Conservation (phyloP, 2,888 invertebrate genomes). For the Acanthococcus lagerstroemiae region DNA sequence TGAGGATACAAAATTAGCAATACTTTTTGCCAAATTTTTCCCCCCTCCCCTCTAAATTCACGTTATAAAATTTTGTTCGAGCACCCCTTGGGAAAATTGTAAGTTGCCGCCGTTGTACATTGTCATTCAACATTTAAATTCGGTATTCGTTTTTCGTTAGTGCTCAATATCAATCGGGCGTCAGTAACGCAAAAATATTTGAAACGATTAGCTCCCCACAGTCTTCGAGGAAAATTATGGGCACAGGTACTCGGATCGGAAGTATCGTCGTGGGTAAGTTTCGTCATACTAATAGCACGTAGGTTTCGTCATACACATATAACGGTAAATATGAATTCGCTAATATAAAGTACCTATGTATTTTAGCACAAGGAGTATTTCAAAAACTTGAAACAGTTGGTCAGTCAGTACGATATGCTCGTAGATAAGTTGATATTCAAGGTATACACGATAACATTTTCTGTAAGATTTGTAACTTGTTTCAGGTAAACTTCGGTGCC, state of each 20-base stretch:
- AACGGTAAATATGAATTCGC: conserved; percentile 4
- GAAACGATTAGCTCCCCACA: conserved; percentile 72
- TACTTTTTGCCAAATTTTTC: too few species aligned
- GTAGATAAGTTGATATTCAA: conserved; percentile 90
- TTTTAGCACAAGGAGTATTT: conserved; percentile 49
- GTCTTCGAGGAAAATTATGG: conserved; percentile 74
- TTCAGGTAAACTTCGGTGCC: background rate
- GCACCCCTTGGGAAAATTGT: too few species aligned
- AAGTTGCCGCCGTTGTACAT: too few species aligned
- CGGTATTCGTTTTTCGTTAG: conserved; percentile 41
- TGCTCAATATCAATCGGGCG: conserved; percentile 67
- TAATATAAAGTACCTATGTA: too few species aligned
- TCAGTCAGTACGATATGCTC: conserved; percentile 80
- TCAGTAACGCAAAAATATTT: conserved; percentile 83
- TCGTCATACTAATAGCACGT: too few species aligned
- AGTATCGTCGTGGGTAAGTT: conserved; percentile 32
- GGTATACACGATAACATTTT: conserved; percentile 41
- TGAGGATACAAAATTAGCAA: too few species aligned
- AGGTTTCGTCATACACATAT: too few species aligned
- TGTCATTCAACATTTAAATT: too few species aligned
- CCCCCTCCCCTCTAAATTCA: too few species aligned
- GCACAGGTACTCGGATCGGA: conserved; percentile 70
- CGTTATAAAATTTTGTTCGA: too few species aligned
- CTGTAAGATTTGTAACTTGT: background rate
- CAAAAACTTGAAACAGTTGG: conserved; percentile 66